Evolutionary conservation across 2,888 invertebrate genomes (phyloP).

Genomic region (Drosophila fulvimacula): DNA sequence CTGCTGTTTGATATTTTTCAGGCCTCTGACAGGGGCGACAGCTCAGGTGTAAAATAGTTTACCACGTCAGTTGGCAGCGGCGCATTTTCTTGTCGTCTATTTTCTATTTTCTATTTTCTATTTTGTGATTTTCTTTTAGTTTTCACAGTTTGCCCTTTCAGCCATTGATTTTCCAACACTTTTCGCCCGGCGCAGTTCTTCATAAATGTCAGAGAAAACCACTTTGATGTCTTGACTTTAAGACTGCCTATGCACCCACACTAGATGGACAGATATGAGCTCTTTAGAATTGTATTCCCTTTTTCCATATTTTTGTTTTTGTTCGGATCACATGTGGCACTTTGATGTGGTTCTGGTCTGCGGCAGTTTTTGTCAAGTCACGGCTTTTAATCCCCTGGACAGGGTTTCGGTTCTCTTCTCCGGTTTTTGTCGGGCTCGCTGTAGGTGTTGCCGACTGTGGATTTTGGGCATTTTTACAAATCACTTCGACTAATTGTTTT

Average conservation of each 20-base stretch:
- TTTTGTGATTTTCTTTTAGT: constrained; percentile 51
- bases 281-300: constrained; percentile 43
- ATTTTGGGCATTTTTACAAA: constrained; percentile 54
- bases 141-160: constrained; percentile 31
- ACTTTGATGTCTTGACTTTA: constrained; percentile 79
- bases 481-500: constrained; percentile 69
- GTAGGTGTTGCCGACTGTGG: constrained; percentile 41
- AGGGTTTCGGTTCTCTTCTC: background rate
- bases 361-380: constrained; percentile 59
- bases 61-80: constrained; percentile 65
- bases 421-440: background rate
- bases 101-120: constrained; percentile 26
- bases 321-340: constrained; percentile 53
- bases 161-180: constrained; percentile 70
- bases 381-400: constrained; percentile 42
- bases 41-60: constrained; percentile 79
- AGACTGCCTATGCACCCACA: constrained; percentile 37
- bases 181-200: constrained; percentile 54
- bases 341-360: constrained; percentile 54
- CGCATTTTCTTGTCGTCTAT: constrained; percentile 27
- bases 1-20: constrained; percentile 10
- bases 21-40: constrained; percentile 65
- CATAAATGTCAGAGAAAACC: constrained; percentile 68
- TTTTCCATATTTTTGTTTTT: constrained; percentile 36
- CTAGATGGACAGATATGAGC: constrained; percentile 33